A percentile compares a stretch with the other conserved stretches of the same genome.
Evolutionary conservation across 2,888 invertebrate genomes (phyloP).

Genomic region (Archaeoteleia sp.): DNA sequence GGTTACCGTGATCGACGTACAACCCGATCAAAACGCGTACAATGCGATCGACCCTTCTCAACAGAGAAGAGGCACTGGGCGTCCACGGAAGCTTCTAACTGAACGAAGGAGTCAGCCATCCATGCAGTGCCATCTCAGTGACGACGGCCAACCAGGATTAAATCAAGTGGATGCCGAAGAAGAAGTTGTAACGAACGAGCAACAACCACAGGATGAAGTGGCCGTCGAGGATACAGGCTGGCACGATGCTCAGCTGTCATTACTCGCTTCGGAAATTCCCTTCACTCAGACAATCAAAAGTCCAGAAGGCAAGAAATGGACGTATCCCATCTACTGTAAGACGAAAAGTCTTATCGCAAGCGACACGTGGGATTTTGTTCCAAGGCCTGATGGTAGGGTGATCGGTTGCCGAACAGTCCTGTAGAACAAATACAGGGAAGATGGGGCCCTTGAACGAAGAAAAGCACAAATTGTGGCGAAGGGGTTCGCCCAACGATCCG

Average conservation of each 20-base stretch:
- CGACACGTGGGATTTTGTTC: constrained; percentile 42
- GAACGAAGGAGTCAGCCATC: constrained; percentile 13
- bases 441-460: constrained; percentile 38
- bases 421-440: too few species aligned
- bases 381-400: constrained; percentile 18
- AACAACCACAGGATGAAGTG: not conserved
- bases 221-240: not conserved
- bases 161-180: not conserved
- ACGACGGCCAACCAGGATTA: not conserved
- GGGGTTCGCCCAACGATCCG: constrained; percentile 43
- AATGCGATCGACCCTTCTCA: too few species aligned
- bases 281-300: constrained; percentile 8
- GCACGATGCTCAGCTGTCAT: not conserved
- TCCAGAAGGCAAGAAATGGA: constrained; percentile 1
- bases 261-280: constrained; percentile 21
- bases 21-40: too few species aligned
- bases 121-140: constrained; percentile 20
- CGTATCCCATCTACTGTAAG: constrained; percentile 32
- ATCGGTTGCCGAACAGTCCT: too few species aligned
- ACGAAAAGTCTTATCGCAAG: constrained; percentile 40
- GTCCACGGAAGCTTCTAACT: constrained; percentile 12
- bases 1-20: too few species aligned
- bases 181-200: too few species aligned
- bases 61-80: constrained; percentile 20
- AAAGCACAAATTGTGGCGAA: constrained; percentile 53